These are phyloP conservation scores for Pyrocephalus nanus DNA, from an alignment of 2,797 vertebrate genomes.

Conservation along the genomic window DNA sequence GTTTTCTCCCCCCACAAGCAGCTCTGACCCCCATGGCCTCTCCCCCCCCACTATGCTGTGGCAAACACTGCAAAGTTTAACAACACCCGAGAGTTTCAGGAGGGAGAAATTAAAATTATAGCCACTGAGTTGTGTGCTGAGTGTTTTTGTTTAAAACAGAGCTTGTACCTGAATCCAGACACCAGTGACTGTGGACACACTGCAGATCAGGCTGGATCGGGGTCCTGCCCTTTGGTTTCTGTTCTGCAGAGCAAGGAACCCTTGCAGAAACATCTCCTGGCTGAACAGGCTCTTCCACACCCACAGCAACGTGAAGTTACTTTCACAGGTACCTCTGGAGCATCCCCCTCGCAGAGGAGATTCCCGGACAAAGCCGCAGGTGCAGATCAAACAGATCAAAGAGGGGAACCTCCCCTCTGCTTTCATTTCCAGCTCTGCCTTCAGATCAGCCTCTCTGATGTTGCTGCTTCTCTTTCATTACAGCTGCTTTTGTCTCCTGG, in stretches of 20 bases:
- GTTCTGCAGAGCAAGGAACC: neutral
- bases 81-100: neutral
- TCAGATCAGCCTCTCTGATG: neutral
- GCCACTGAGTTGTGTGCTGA: rapidly evolving
- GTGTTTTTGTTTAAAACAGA: neutral
- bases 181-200: neutral
- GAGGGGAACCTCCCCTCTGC: neutral
- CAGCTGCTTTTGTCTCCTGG: neutral
- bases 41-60: neutral
- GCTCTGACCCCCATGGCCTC: neutral
- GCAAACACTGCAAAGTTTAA: neutral
- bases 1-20: neutral
- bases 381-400: neutral
- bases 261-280: neutral
- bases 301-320: rapidly evolving
- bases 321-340: neutral
- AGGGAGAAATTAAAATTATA: rapidly evolving
- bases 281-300: neutral
- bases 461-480: neutral
- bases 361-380: neutral
- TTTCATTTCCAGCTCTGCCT: neutral
- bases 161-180: neutral
- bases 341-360: neutral
- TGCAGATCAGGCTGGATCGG: rapidly evolving
- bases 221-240: neutral